Evolutionary conservation across 2,113 vertebrate genomes (phyloP), one percentile per base, ranked within the genome.

Genomic region (Leptosomus discolor): DNA sequence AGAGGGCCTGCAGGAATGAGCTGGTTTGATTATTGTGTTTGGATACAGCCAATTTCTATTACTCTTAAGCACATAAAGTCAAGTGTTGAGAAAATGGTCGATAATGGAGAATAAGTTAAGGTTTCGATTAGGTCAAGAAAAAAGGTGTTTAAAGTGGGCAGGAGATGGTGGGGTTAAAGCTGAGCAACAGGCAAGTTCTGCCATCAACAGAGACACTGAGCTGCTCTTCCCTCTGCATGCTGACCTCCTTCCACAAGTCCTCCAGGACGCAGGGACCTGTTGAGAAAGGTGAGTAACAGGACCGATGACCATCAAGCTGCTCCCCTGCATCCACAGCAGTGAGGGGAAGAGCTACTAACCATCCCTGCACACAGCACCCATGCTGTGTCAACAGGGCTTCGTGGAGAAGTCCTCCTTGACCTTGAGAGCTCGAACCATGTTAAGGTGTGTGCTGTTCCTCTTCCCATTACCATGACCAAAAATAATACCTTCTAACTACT

Each of bases 331-430:
- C 46, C 24, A 5, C 36, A 5, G 19, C 9, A 54, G 32, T 20
- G 46, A 29, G 22, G 27, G 37, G 54, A 46, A 24, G 12, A 24
- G 23, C 37, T 19, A 6, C 19, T 3, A 2, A 12, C 18, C 45
- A 26, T 0, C 51, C 16, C 27, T 3, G 7, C 34, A 16, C 2
- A 2, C 54, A 12, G 34, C 7, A 2, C n/a, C 64, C 5, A 2
- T 21, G 34, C n/a, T 36, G 30, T 8, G 15, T n/a, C n/a, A n/a
- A 37, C 48, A 1, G 46, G 46, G 34, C 29, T 41, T n/a, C 12
- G n/a, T 14, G 48, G 86, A 64, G n/a, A 69, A 41, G 30, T 56
- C 39, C 46, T 48, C 41, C 36, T 54, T n/a, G 34, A 36, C 43
- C 61, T 20, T 11, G 24, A 36, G 68, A 63, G 15, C 50, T 15